Evolutionary conservation across 2,888 invertebrate species (phyloP).

Genomic region (Rhagonycha lutea): DNA sequence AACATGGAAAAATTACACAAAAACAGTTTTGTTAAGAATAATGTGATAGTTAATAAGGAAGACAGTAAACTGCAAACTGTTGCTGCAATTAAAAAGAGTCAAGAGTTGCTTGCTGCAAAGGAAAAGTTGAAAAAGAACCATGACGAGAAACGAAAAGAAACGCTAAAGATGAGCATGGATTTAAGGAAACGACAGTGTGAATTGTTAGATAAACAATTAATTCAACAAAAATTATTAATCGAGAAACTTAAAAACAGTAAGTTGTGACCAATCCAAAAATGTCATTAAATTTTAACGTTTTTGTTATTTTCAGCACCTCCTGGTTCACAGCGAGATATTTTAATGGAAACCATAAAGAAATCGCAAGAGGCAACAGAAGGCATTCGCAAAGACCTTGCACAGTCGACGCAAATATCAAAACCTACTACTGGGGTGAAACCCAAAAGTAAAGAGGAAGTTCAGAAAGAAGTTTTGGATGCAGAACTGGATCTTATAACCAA

Average conservation of each 20-base stretch:
- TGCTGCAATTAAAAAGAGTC: slow-evolving; percentile 60
- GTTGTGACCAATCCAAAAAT: slow-evolving; percentile 16
- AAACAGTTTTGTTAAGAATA: slow-evolving; percentile 27
- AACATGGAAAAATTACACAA: slow-evolving; percentile 20
- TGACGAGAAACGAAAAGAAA: slow-evolving; percentile 75
- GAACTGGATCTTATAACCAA: slow-evolving; percentile 90
- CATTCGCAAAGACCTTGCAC: slow-evolving; percentile 67
- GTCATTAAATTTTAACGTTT: not conserved
- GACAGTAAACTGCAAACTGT: slow-evolving; percentile 50
- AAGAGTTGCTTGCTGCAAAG: slow-evolving; percentile 64
- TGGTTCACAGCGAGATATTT: slow-evolving; percentile 74
- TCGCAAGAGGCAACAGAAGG: slow-evolving; percentile 84
- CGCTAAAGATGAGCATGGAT: slow-evolving; percentile 77
- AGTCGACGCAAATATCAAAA: slow-evolving; percentile 34
- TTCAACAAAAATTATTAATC: slow-evolving; percentile 82
- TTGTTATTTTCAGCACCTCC: slow-evolving; percentile 57
- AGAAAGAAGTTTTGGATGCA: slow-evolving; percentile 87
- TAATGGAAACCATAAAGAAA: slow-evolving; percentile 80
- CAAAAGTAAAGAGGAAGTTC: slow-evolving; percentile 79
- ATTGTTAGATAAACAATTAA: slow-evolving; percentile 85
- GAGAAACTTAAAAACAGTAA: slow-evolving; percentile 78
- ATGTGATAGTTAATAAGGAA: slow-evolving; percentile 39
- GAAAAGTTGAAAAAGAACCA: slow-evolving; percentile 74
- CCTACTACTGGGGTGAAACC: slow-evolving; percentile 46
- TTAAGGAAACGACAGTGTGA: slow-evolving; percentile 84